Base-by-base conservation (phyloP, 1,140 invertebrate genomes). In the Drosophila obscura region DNA sequence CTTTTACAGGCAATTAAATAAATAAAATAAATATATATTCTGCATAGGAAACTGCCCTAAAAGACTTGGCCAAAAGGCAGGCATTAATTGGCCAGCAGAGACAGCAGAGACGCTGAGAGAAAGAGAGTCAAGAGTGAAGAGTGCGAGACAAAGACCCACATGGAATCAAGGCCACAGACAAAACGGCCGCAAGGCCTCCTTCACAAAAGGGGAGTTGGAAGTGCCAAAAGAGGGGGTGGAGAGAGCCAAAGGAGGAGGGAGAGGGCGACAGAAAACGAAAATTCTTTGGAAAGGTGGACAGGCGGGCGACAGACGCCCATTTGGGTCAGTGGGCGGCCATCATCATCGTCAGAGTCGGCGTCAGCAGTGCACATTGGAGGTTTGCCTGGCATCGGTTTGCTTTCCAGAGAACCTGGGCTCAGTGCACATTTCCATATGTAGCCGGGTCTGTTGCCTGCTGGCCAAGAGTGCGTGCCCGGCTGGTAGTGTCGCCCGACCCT, bases 281-380 rank as follows among this genome's bases (percentile, higher is more conserved):
- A 82, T 88, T 80, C 77, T 89, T 81, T 67, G 73, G 62, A 31
- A 45, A 45, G 62, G 45, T 67, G 73, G 61, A 50, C 60, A 45
- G 62, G 31, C 62, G 63, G 62, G 63, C 75, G 69, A 79, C 71
- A 45, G 66, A 49, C 75, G 64, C 79, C 60, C 72, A 88, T 66
- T 79, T 76, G 79, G 84, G 79, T 89, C 76, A 89, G 67, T 79
- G 72, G 78, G 83, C 73, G 78, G 74, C 82, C 73, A 75, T 75
- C 82, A 73, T 87, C 48, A 39, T 28, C 19, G 45, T 15, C 9
- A n/a, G n/a, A n/a, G 55, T 57, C 6, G 35, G 6, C 11, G 52
- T 58, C 35, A 13, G 35, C 35, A 39, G 4, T 39, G 35, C 35
- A 35, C 9, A 35, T 35, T 11, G 31, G 31, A 35, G 31, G 31